A percentile compares a stretch with the other conserved stretches of the same genome.
Conservation (phyloP, 2,113 vertebrate genomes). For the Barbus barbus region DNA sequence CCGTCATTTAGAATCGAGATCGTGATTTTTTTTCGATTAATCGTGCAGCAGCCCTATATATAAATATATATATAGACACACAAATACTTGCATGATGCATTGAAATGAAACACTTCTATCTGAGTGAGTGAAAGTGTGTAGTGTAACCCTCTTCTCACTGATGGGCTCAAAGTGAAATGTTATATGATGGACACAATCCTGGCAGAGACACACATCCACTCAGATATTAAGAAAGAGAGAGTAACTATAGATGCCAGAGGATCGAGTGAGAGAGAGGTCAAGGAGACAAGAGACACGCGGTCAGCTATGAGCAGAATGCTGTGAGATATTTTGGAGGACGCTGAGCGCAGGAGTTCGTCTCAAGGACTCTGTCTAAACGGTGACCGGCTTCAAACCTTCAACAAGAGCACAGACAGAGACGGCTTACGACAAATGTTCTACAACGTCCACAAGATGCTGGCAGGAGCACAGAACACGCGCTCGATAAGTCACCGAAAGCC, state of each 20-base stretch:
- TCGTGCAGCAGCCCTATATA: no score
- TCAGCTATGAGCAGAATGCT: conserved; percentile 23
- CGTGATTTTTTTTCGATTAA: no score
- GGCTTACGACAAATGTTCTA: conserved; percentile 42
- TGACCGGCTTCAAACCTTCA: conserved; percentile 5
- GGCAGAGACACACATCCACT: conserved; percentile 9
- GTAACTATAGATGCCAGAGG: background rate
- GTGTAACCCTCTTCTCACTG: conserved; percentile 2
- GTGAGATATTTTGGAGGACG: conserved; percentile 30
- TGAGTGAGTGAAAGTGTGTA: background rate
- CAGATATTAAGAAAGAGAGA: conserved; percentile 8
- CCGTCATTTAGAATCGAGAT: no score
- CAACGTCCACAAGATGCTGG: background rate
- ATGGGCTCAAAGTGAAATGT: conserved; percentile 19
- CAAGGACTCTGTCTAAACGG: conserved; percentile 12
- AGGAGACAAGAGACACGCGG: background rate
- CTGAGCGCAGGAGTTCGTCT: conserved; percentile 3
- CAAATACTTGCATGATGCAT: background rate
- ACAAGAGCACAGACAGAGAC: background rate
- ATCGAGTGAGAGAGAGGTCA: conserved; percentile 5
- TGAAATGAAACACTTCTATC: background rate
- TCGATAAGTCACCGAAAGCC: conserved; percentile 9
- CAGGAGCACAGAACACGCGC: conserved; percentile 4
- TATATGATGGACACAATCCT: conserved; percentile 5
- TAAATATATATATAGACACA: no score